Evolutionary conservation across 2,797 vertebrate genomes (phyloP), one percentile per base, ranked within the genome.

Genomic region (Catamblyrhynchus diadema): DNA sequence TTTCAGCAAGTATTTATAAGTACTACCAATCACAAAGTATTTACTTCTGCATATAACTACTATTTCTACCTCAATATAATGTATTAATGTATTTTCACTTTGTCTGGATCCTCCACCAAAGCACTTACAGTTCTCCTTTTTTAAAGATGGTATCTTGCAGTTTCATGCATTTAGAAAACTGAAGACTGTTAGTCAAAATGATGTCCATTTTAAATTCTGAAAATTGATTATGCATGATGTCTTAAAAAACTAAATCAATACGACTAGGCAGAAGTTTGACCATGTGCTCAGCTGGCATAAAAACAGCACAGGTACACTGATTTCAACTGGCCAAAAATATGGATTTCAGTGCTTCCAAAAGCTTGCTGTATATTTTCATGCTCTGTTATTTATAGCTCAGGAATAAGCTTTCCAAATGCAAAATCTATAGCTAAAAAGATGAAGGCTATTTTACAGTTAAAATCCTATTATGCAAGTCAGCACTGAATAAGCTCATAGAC

Each of bases 351-450:
- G 66, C 70, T 95, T 95, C 69, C 94, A 85, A 80, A 86, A 89
- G 39, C 70, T 88, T 16, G 3, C 48, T 77, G 67, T 42, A 5
- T 80, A 72, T 84, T 84, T 91, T 81, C 56, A 85, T 53, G 66
- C 14, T 60, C 33, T 41, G 59, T 39, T 93, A 95, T 89, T 93
- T 93, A 91, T 81, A 87, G 82, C 57, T 59, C 22, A 59, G 84
- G 54, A 94, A 87, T 65, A 92, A 89, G 81, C 81, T 79, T 93
- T 91, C 54, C 71, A 91, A 92, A 92, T 78, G 74, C 79, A 93
- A 91, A 92, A 91, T 78, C 75, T 73, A 75, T 45, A 77, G 81
- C 81, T 94, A 86, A 86, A 92, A 92, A 64, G 69, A 91, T 32
- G 22, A 86, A 19, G 11, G 47, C 75, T 96, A 77, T 53, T 96